These are phyloP conservation scores for Leuciscus idus DNA, from an alignment of 2,113 vertebrate species.

Conservation along the genomic window DNA sequence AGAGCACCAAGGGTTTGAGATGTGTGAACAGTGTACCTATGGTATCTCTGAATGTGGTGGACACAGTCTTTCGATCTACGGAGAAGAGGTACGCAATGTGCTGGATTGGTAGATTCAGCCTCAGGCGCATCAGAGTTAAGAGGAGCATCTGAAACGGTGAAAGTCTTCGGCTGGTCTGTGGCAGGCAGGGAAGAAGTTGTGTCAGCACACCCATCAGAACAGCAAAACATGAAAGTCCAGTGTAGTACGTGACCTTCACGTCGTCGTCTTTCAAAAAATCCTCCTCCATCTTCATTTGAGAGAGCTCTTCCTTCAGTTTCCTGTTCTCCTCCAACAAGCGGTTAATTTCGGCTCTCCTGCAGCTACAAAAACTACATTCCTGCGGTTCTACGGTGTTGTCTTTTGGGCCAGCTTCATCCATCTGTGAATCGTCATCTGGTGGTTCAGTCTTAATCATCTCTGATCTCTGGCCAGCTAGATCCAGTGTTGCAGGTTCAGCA, in stretches of 20 bases:
- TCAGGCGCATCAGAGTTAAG: not conserved
- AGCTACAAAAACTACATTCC: not conserved
- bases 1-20: constrained; percentile 13
- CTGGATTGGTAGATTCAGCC: not conserved
- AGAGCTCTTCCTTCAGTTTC: not conserved
- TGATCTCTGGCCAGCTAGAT: not conserved
- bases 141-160: not conserved
- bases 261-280: not conserved
- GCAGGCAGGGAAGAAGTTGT: not conserved
- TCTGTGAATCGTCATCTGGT: not conserved
- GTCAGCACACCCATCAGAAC: not conserved
- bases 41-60: not conserved
- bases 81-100: constrained; percentile 6
- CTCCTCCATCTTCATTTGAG: not conserved
- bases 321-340: not conserved
- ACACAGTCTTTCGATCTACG: not conserved
- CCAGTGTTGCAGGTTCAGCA: not conserved
- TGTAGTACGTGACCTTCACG: not conserved
- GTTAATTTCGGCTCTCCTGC: not conserved
- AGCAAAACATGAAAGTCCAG: not conserved
- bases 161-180: not conserved
- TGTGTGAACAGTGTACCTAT: not conserved
- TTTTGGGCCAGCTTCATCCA: not conserved
- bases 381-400: not conserved
- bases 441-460: not conserved